Evolutionary conservation across 2,797 vertebrate genomes (phyloP).

Genomic region (Gymnothorax reevesii): DNA sequence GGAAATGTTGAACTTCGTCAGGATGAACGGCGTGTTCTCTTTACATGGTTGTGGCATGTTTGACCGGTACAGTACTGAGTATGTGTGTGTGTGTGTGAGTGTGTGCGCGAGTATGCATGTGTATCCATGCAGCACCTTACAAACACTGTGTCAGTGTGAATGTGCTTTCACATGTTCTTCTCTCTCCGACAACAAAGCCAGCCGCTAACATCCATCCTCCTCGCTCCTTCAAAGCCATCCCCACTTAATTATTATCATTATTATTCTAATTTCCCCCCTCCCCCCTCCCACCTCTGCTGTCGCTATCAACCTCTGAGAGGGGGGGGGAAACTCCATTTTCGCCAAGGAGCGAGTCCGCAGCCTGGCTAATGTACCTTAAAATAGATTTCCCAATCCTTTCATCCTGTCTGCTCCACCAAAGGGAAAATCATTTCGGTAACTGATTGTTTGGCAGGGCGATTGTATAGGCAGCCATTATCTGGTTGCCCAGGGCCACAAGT

Average conservation of each 20-base stretch:
- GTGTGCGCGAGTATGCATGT: not conserved
- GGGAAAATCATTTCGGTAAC: conserved; percentile 40
- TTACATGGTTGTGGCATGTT: too few species aligned
- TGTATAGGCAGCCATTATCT: conserved; percentile 47
- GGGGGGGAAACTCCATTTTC: not conserved
- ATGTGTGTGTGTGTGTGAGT: not conserved
- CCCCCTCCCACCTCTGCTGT: not conserved
- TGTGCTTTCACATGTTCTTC: not conserved
- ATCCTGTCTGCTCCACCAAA: conserved; percentile 40
- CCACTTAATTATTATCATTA: conserved; percentile 19
- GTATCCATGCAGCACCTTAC: not conserved
- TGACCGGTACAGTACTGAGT: not conserved
- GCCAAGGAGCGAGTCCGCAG: conserved; percentile 22
- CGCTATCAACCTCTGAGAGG: conserved; percentile 16
- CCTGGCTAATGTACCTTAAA: conserved; percentile 42
- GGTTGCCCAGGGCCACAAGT: conserved; percentile 53
- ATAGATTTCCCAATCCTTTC: conserved; percentile 41
- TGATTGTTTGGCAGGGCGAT: conserved; percentile 48
- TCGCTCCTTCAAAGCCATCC: conserved; percentile 15
- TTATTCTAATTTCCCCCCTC: conserved; percentile 26
- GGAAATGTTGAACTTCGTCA: too few species aligned
- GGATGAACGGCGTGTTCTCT: too few species aligned
- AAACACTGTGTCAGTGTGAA: not conserved
- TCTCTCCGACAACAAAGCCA: not conserved
- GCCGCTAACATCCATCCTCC: not conserved